Percentiles rank a stretch among this genome's conserved stretches.
Conservation (phyloP, 1,140 invertebrate species). For the Dysdera silvatica region DNA sequence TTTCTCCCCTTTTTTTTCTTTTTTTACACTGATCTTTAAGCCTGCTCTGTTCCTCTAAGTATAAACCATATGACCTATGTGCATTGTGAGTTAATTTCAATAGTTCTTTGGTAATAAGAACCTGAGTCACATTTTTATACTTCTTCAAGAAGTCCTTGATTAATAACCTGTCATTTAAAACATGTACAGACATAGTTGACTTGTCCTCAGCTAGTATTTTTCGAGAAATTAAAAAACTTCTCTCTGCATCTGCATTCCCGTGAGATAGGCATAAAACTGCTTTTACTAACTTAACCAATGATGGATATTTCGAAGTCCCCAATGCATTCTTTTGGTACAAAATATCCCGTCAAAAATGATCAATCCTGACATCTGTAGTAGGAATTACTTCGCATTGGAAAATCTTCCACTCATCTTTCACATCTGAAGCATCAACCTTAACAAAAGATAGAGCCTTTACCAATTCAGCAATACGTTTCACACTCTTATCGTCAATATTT, state of each 20-base stretch:
- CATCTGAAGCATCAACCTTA: not conserved
- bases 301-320: constrained; percentile 6
- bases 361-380: constrained; percentile 21
- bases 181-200: not conserved
- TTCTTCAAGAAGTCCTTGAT: not conserved
- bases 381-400: not conserved
- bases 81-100: not conserved
- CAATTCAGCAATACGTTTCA: not conserved
- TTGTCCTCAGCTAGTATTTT: constrained; percentile 25
- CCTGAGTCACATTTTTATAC: not conserved
- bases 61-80: not conserved
- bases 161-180: not conserved
- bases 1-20: not conserved
- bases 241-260: constrained; percentile 33
- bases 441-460: not conserved
- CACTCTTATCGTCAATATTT: not conserved
- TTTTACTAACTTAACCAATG: constrained; percentile 21
- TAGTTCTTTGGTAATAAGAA: constrained; percentile 1
- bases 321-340: constrained; percentile 10
- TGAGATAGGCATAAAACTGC: constrained; percentile 24
- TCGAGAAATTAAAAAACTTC: constrained; percentile 29
- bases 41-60: not conserved
- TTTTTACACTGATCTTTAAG: not conserved
- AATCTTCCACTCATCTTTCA: not conserved
- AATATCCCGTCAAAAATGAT: constrained; percentile 31